A percentile compares a stretch with the other conserved stretches of the same genome.
Conservation (phyloP, 2,797 vertebrate species). For the Percopsis omiscomaycus region DNA sequence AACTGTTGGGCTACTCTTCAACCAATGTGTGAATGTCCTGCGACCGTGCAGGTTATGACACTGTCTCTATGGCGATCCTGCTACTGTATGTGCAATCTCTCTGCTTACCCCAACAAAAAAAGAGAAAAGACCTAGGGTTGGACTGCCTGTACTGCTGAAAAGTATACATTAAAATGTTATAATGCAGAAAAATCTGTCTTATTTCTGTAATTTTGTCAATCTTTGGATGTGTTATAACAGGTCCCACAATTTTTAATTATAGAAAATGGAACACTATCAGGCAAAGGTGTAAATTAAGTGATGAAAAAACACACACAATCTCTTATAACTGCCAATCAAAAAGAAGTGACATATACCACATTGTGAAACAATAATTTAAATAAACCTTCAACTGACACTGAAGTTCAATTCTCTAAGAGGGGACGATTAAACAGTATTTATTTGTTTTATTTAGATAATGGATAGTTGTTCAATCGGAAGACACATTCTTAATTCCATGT, state of each 20-base stretch:
- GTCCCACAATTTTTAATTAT: slow-evolving; percentile 9
- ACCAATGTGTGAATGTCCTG: slow-evolving; percentile 1
- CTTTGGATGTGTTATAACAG: slow-evolving; percentile 9
- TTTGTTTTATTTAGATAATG: slow-evolving; percentile 65
- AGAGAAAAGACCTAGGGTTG: neutral
- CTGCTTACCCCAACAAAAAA: slow-evolving; percentile 8
- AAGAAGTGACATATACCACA: slow-evolving; percentile 30
- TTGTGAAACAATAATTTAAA: slow-evolving; percentile 37
- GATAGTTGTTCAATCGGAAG: neutral
- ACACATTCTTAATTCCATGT: no score
- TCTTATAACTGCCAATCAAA: slow-evolving; percentile 16
- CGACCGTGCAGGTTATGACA: neutral
- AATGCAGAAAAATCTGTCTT: slow-evolving; percentile 1
- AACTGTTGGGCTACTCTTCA: neutral
- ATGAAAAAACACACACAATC: slow-evolving; percentile 11
- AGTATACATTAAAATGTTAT: slow-evolving; percentile 6
- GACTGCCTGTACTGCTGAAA: slow-evolving; percentile 15
- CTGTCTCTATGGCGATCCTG: neutral
- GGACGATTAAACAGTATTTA: slow-evolving; percentile 19
- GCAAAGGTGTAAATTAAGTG: slow-evolving; percentile 45
- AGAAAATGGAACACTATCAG: slow-evolving; percentile 8
- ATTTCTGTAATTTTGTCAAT: slow-evolving; percentile 18
- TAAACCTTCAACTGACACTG: slow-evolving; percentile 31
- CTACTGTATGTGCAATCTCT: neutral
- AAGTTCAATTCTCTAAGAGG: neutral